phyloP scores from a whole-genome alignment of 2,113 vertebrate genomes.

The Neolamprologus ventralis region DNA sequence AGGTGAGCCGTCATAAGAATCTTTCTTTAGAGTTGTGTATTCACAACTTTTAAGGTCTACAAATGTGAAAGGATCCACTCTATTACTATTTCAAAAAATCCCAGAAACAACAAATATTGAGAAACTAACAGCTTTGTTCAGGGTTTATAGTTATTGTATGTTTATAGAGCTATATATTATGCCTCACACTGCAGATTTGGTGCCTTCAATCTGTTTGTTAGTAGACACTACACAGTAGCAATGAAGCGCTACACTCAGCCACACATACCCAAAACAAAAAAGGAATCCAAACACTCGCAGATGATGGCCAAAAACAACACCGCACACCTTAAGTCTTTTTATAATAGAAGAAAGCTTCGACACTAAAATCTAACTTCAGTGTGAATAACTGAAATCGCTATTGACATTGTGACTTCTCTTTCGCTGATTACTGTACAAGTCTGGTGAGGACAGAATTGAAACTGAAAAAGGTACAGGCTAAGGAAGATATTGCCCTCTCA shows the following conservation, averaged over 20 bases:
- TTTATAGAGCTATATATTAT: slow-evolving; percentile 52
- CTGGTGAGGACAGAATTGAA: slow-evolving; percentile 34
- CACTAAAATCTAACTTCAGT: slow-evolving; percentile 49
- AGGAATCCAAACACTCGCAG: slow-evolving; percentile 35
- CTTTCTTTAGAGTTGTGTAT: slow-evolving; percentile 69
- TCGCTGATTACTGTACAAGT: slow-evolving; percentile 49
- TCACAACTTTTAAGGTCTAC: slow-evolving; percentile 68
- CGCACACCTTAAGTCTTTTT: slow-evolving; percentile 26
- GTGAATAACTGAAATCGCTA: slow-evolving; percentile 39
- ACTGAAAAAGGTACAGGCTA: slow-evolving; percentile 36
- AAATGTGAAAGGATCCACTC: slow-evolving; percentile 46
- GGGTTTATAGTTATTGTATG: slow-evolving; percentile 42
- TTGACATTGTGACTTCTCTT: slow-evolving; percentile 34
- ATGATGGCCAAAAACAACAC: slow-evolving; percentile 52
- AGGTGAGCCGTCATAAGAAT: slow-evolving; percentile 48
- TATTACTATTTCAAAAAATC: slow-evolving; percentile 51
- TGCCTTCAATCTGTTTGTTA: slow-evolving; percentile 40
- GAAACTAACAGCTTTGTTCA: slow-evolving; percentile 51
- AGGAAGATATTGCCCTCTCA: slow-evolving; percentile 15
- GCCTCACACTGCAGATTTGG: slow-evolving; percentile 59
- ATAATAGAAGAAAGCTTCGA: slow-evolving; percentile 7
- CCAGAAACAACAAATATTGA: slow-evolving; percentile 51
- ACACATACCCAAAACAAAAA: slow-evolving; percentile 20
- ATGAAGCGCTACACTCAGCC: slow-evolving; percentile 26
- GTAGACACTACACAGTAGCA: slow-evolving; percentile 62